Evolutionary conservation across 2,113 vertebrate genomes (phyloP).

Genomic region (Aramus guarauna): DNA sequence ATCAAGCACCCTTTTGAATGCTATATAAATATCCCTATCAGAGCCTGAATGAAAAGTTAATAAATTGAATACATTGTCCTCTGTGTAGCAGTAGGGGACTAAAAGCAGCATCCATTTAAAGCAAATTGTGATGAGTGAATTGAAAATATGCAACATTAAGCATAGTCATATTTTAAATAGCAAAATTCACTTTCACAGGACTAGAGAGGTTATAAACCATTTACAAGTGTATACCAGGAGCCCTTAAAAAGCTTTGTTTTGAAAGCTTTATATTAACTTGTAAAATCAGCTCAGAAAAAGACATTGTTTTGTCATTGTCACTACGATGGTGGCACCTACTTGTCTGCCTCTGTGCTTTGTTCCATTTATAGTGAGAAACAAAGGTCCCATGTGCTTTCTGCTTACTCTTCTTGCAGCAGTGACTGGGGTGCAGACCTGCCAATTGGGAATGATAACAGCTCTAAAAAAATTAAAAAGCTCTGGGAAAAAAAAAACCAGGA

Average conservation of each 20-base stretch:
- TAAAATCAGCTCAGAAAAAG: neutral
- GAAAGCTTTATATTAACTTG: neutral
- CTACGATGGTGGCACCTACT: neutral
- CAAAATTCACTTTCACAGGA: neutral
- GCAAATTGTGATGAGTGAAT: neutral
- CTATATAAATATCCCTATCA: neutral
- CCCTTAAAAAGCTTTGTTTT: neutral
- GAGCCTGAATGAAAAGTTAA: neutral
- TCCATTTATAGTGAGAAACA: neutral
- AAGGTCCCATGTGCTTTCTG: neutral
- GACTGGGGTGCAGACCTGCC: neutral
- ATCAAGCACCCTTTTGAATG: neutral
- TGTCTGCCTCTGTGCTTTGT: neutral
- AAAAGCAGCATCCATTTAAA: neutral
- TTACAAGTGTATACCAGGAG: neutral
- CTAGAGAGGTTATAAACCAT: neutral
- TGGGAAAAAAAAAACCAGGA: neutral
- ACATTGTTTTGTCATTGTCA: conserved; percentile 5
- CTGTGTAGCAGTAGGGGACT: neutral
- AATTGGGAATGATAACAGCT: neutral
- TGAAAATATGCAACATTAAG: neutral
- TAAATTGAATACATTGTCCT: neutral
- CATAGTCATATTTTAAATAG: neutral
- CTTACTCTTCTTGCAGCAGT: neutral
- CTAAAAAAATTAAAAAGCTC: neutral